Percentiles rank a stretch among this genome's conserved stretches.
Evolutionary conservation across 2,797 vertebrate species (phyloP).

Genomic region (Antennarius maculatus): DNA sequence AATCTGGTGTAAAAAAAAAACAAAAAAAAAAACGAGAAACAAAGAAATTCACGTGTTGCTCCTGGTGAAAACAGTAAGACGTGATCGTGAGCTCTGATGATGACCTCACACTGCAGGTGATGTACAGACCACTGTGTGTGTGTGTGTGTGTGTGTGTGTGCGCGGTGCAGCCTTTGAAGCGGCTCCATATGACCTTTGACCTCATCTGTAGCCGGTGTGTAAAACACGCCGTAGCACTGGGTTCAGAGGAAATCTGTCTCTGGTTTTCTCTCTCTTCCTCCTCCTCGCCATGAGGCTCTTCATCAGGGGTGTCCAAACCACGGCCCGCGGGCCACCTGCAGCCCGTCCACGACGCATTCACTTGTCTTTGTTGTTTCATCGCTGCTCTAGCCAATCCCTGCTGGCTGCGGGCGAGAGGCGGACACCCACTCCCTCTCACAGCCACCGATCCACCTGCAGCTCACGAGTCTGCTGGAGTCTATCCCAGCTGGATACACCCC

Average conservation of each 20-base stretch:
- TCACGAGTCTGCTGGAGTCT: too few relatives aligned
- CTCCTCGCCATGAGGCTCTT: not conserved
- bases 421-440: too few relatives aligned
- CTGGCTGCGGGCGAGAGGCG: too few relatives aligned
- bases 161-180: constrained; percentile 42
- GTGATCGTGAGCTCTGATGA: constrained; percentile 4
- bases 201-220: constrained; percentile 36
- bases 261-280: constrained; percentile 3
- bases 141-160: constrained; percentile 19
- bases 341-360: too few relatives aligned
- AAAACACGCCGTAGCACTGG: constrained; percentile 29
- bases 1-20: not conserved
- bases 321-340: too few relatives aligned
- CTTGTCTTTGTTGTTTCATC: too few relatives aligned
- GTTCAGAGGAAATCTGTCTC: constrained; percentile 16
- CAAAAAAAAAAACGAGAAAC: not conserved
- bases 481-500: too few relatives aligned
- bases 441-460: too few relatives aligned
- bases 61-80: not conserved
- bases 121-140: constrained; percentile 19
- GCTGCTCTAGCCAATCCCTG: too few relatives aligned
- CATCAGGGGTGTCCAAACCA: too few relatives aligned
- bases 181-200: constrained; percentile 36
- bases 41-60: not conserved
- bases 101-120: constrained; percentile 25